phyloP scores from a whole-genome alignment of 1,140 invertebrate genomes.

The Aphidius gifuensis region DNA sequence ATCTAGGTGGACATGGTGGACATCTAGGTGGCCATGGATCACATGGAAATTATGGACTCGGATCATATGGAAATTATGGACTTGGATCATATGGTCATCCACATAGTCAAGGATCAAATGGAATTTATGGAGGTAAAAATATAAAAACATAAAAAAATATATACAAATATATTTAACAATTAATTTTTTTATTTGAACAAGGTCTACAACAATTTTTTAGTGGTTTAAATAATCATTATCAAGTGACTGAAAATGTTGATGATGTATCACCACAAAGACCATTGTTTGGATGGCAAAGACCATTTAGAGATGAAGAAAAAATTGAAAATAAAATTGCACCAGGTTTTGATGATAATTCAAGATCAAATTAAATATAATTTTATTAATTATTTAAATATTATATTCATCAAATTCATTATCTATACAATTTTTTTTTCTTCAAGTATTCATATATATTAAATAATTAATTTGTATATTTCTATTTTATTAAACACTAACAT shows the following conservation, averaged over 20 bases:
- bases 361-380: background rate
- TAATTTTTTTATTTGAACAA: background rate
- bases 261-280: constrained; percentile 1
- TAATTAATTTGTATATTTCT: constrained; percentile 5
- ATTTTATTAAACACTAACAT: background rate
- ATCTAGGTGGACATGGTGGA: constrained; percentile 15
- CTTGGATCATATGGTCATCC: background rate
- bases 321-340: constrained; percentile 40
- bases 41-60: background rate
- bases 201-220: background rate
- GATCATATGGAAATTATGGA: background rate
- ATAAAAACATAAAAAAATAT: background rate
- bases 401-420: no score
- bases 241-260: constrained; percentile 13
- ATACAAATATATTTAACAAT: constrained; percentile 7
- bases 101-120: background rate
- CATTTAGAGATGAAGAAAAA: background rate
- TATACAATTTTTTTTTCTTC: background rate
- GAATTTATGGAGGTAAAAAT: constrained; percentile 2
- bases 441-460: background rate
- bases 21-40: no score
- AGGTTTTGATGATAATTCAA: background rate
- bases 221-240: constrained; percentile 7
- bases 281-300: constrained; percentile 6
- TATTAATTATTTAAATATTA: background rate